These are phyloP conservation scores for Hypselothyrea guttata DNA, from an alignment of 2,888 invertebrate genomes.

Conservation along the genomic window DNA sequence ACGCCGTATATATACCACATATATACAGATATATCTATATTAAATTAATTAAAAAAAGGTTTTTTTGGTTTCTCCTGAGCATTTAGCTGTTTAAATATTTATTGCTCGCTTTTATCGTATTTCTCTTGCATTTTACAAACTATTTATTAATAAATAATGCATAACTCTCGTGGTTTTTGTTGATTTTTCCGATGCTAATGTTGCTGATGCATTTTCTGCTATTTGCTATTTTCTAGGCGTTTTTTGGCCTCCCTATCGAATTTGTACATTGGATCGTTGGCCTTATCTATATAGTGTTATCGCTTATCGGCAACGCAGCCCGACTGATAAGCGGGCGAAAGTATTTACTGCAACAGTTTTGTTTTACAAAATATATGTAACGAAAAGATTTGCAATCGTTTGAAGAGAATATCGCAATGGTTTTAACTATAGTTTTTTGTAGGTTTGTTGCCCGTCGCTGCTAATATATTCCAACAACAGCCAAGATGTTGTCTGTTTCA, in stretches of 20 bases:
- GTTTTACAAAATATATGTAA: slow-evolving; percentile 40
- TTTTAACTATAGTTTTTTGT: slow-evolving; percentile 4
- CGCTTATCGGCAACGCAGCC: slow-evolving; percentile 5
- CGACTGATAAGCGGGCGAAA: slow-evolving; percentile 28
- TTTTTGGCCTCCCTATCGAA: slow-evolving; percentile 23
- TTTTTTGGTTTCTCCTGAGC: slow-evolving; percentile 31
- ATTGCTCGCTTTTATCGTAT: slow-evolving; percentile 22
- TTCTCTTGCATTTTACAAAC: slow-evolving; percentile 40
- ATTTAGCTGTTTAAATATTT: slow-evolving; percentile 28
- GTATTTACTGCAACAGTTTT: slow-evolving; percentile 8
- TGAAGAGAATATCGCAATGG: slow-evolving; percentile 29
- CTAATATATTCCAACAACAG: slow-evolving; percentile 3
- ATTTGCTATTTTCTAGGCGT: slow-evolving; percentile 6
- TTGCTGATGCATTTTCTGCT: slow-evolving; percentile 2
- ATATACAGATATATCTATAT: background rate
- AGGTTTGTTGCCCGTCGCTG: slow-evolving; percentile 9
- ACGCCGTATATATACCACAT: no score
- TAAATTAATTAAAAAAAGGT: slow-evolving; percentile 18
- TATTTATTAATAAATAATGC: slow-evolving; percentile 50
- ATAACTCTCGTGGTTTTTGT: slow-evolving; percentile 1
- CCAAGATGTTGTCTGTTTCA: background rate
- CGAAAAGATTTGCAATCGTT: slow-evolving; percentile 20
- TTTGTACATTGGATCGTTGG: slow-evolving; percentile 28
- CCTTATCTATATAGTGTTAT: slow-evolving; percentile 11
- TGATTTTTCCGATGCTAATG: slow-evolving; percentile 5